Base-by-base conservation (phyloP, 1,140 invertebrate species). In the Thalassaphorura encarpata region DNA sequence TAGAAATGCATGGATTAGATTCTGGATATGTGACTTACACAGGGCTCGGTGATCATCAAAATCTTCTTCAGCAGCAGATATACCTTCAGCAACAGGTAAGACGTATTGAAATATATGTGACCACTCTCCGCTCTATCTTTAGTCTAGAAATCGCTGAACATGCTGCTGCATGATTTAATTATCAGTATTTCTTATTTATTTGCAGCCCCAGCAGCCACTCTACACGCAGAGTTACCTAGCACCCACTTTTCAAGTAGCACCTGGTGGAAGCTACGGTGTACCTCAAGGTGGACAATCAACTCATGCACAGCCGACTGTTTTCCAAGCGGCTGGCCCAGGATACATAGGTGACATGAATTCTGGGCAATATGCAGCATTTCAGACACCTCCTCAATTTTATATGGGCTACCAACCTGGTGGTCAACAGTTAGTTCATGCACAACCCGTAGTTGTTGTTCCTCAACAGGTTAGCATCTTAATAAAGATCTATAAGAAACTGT, bases 271-370 rank as follows among this genome's bases (percentile, higher is more conserved):
- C 21, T 21, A 52, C 43, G 58, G 57, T 31, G 55, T 60, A 36
- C 45, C 29, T n/a, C n/a, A n/a, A n/a, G n/a, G n/a, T n/a, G n/a
- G n/a, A n/a, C n/a, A n/a, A n/a, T n/a, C n/a, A n/a, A n/a, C n/a
- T n/a, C n/a, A n/a, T n/a, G n/a, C n/a, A n/a, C n/a, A n/a, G n/a
- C 18, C 57, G 26, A 27, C 63, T 19, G 54, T 60, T 51, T 58
- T 66, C 68, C 54, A 60, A 61, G 48, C 63, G 58, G 26, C 59
- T 64, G 52, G 54, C 52, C 43, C 60, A 60, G 16, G 43, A 43
- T 64, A 62, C 61, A 56, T 62, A 43, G 55, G 55, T 29, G 57
- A 50, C 29, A 33, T 31, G 57, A n/a, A n/a, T n/a, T 40, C 61
- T 28, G 55, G 52, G 50, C 56, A 47, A 51, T 63, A 26, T 52